phyloP scores from a whole-genome alignment of 2,888 invertebrate genomes.

The Andrena dorsata region DNA sequence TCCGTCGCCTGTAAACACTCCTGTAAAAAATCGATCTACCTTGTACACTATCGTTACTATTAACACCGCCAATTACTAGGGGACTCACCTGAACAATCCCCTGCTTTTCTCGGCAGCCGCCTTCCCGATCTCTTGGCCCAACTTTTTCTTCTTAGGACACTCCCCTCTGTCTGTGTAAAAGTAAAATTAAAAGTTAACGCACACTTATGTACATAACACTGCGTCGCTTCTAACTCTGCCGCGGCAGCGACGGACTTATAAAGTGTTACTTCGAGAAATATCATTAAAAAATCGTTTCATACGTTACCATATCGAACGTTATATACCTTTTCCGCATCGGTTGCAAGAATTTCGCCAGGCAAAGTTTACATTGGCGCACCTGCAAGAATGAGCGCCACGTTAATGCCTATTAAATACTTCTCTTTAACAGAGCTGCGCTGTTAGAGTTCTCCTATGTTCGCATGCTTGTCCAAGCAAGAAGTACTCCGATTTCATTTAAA shows the following conservation, averaged over 20 bases:
- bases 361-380: constrained; percentile 98
- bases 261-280: not conserved
- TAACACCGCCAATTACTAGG: too few species aligned
- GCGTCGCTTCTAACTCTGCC: not conserved
- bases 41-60: too few species aligned
- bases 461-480: too few species aligned
- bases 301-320: constrained; percentile 39
- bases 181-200: too few species aligned
- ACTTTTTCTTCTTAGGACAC: constrained; percentile 90
- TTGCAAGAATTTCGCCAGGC: constrained; percentile 96
- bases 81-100: constrained; percentile 89
- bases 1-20: constrained; percentile 29
- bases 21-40: not conserved
- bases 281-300: constrained; percentile 34
- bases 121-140: constrained; percentile 98
- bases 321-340: constrained; percentile 92
- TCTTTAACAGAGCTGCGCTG: not conserved
- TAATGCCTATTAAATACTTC: not conserved
- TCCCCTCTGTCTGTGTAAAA: constrained; percentile 84
- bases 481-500: too few species aligned
- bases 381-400: constrained; percentile 68
- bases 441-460: too few species aligned
- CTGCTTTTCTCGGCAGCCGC: constrained; percentile 99
- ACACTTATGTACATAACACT: not conserved
- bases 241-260: not conserved